Evolutionary conservation across 2,113 vertebrate genomes (phyloP).

Genomic region (Cheilinus undulatus): DNA sequence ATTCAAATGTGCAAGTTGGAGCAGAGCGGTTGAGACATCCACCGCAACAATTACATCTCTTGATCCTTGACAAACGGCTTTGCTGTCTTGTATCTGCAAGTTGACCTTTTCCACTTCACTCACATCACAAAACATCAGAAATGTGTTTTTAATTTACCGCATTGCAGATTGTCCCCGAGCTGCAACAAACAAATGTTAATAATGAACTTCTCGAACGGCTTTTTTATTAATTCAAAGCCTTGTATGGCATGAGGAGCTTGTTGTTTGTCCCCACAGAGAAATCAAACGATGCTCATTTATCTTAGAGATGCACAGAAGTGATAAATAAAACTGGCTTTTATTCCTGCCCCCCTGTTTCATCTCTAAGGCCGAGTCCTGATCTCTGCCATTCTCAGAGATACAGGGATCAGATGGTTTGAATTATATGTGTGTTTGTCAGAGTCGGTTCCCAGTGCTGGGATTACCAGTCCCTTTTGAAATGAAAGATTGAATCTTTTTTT

Average conservation of each 20-base stretch:
- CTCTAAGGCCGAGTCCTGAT: conserved; percentile 40
- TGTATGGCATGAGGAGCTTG: not conserved
- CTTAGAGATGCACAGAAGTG: conserved; percentile 15
- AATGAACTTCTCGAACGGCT: conserved; percentile 15
- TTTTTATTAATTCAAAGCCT: conserved; percentile 40
- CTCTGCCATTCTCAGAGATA: conserved; percentile 30
- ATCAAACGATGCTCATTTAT: conserved; percentile 46
- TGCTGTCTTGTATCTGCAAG: conserved; percentile 36
- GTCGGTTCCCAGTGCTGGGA: conserved; percentile 47
- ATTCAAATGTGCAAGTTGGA: conserved; percentile 51
- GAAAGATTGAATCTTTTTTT: conserved; percentile 55
- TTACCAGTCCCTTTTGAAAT: conserved; percentile 47
- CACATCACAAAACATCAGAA: conserved; percentile 35
- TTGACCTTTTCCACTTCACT: conserved; percentile 58
- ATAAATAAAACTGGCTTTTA: conserved; percentile 44
- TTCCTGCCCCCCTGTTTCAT: conserved; percentile 14
- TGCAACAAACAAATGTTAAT: conserved; percentile 34
- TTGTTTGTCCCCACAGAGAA: conserved; percentile 23
- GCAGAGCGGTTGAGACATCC: conserved; percentile 18
- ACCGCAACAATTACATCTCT: conserved; percentile 26
- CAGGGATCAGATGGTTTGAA: conserved; percentile 48
- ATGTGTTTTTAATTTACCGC: conserved; percentile 57
- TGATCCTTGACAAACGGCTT: conserved; percentile 60
- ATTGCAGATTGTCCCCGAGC: conserved; percentile 18
- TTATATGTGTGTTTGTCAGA: conserved; percentile 7